Percentiles rank a stretch among this genome's conserved stretches.
Evolutionary conservation across 2,797 vertebrate species (phyloP).

Genomic region (Semaprochilodus insignis): DNA sequence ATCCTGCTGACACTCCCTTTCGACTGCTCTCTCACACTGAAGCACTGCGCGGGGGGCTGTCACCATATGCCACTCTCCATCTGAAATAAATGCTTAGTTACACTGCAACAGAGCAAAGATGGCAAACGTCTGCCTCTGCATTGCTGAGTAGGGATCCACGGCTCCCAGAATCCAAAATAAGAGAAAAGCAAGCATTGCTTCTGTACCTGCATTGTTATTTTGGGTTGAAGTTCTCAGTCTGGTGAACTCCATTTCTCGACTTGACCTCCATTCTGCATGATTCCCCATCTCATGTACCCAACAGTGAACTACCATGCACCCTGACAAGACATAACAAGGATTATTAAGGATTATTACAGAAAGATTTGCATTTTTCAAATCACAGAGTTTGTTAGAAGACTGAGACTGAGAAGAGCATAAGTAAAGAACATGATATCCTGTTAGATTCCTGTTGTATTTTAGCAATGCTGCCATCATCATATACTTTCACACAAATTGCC

Average conservation of each 20-base stretch:
- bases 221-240: constrained; percentile 39
- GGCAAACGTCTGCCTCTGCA: background rate
- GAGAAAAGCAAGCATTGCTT: background rate
- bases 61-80: constrained; percentile 56
- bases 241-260: constrained; percentile 39
- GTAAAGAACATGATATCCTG: background rate
- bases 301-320: constrained; percentile 12
- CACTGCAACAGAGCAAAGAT: background rate
- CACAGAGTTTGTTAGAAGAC: background rate
- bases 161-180: background rate
- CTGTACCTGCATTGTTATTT: constrained; percentile 35
- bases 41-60: constrained; percentile 41
- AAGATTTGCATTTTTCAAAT: background rate
- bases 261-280: constrained; percentile 11
- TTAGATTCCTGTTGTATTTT: background rate
- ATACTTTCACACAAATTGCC: background rate
- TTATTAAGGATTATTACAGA: too few species aligned
- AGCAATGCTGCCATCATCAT: background rate
- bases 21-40: constrained; percentile 12
- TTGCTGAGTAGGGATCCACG: too few species aligned
- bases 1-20: constrained; percentile 35
- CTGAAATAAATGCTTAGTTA: constrained; percentile 25
- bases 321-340: constrained; percentile 9
- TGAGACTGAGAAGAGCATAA: background rate
- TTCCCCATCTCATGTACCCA: background rate